Evolutionary conservation across 2,797 vertebrate genomes (phyloP).

Genomic region (Nyctibius grandis): DNA sequence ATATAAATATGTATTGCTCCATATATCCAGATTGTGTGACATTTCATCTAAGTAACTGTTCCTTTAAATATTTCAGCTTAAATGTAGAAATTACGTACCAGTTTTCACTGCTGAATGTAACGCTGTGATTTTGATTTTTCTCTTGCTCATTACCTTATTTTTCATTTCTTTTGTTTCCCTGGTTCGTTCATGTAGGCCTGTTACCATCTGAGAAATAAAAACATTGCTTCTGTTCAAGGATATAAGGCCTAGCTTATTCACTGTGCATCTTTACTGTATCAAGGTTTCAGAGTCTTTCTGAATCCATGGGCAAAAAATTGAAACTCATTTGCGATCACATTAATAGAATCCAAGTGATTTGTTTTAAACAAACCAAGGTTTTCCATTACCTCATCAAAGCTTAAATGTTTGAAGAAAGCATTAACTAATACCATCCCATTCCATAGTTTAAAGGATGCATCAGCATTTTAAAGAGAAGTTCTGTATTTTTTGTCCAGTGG

Average conservation of each 20-base stretch:
- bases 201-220: slow-evolving; percentile 65
- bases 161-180: slow-evolving; percentile 64
- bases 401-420: slow-evolving; percentile 21
- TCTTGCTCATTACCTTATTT: slow-evolving; percentile 75
- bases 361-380: slow-evolving; percentile 68
- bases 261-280: slow-evolving; percentile 60
- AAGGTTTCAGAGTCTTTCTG: slow-evolving; percentile 69
- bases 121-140: slow-evolving; percentile 71
- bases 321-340: slow-evolving; percentile 24
- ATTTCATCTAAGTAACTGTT: slow-evolving; percentile 37
- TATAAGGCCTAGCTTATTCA: slow-evolving; percentile 86
- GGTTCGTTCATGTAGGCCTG: slow-evolving; percentile 64
- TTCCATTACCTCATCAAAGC: slow-evolving; percentile 51
- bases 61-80: slow-evolving; percentile 59
- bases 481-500: slow-evolving; percentile 38
- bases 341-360: slow-evolving; percentile 26
- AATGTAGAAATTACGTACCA: slow-evolving; percentile 57
- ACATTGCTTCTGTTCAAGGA: slow-evolving; percentile 96
- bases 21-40: slow-evolving; percentile 21
- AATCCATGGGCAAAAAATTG: slow-evolving; percentile 71
- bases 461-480: slow-evolving; percentile 6
- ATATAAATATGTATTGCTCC: neutral
- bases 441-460: slow-evolving; percentile 26
- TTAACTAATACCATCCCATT: neutral
- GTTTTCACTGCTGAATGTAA: slow-evolving; percentile 68